Evolutionary conservation across 64 coral and sea anemone species (phyloP).

Genomic region (Dendronephthya gigantea): DNA sequence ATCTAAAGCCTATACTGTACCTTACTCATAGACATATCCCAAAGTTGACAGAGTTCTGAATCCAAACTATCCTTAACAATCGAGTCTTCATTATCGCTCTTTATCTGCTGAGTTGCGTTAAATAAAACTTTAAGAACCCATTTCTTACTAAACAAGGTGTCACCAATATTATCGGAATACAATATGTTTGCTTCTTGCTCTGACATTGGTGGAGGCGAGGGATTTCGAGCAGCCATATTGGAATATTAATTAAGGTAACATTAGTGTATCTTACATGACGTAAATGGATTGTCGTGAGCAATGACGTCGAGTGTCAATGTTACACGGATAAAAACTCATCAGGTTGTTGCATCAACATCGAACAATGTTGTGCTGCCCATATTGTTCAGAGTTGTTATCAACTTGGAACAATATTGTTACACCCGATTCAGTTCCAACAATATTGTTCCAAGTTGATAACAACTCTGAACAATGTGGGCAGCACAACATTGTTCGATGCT

Average conservation of each 20-base stretch:
- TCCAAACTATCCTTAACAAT: background rate
- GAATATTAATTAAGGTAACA: background rate
- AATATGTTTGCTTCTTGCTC: background rate
- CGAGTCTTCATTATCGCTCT: background rate
- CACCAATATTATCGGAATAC: background rate
- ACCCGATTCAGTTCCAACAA: too few species aligned
- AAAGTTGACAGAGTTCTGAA: background rate
- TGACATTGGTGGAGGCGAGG: background rate
- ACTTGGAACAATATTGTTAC: too few species aligned
- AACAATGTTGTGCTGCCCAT: too few species aligned
- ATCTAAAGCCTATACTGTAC: background rate
- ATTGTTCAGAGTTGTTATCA: too few species aligned
- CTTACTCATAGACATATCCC: conserved; percentile 11
- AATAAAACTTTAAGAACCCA: background rate
- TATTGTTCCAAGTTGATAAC: too few species aligned
- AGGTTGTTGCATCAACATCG: too few species aligned
- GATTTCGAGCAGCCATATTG: conserved; percentile 1
- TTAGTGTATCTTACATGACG: background rate
- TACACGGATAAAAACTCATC: too few species aligned
- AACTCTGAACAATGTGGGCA: too few species aligned
- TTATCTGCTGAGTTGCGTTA: background rate
- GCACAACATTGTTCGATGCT: too few species aligned
- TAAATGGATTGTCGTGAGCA: too few species aligned
- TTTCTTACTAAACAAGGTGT: conserved; percentile 9
- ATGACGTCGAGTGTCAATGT: too few species aligned